Percentiles rank a stretch among this genome's conserved stretches.
Conservation (phyloP, 2,888 invertebrate genomes). For the Tholera decimalis region DNA sequence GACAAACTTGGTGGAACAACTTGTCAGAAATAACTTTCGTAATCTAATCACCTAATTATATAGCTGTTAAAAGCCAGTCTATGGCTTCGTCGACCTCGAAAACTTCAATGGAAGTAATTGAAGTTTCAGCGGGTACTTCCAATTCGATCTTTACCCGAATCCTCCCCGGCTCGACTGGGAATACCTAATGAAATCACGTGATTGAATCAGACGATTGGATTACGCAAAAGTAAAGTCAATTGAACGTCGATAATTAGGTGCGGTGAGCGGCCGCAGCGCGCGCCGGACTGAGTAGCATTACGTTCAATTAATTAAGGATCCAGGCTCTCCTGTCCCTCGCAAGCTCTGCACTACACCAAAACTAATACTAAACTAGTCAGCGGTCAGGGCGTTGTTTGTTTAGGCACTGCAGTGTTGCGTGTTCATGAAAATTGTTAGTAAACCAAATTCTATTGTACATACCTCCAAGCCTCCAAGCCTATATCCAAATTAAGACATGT, state of each 20-base stretch:
- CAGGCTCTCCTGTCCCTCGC: constrained; percentile 17
- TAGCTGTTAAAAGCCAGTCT: constrained; percentile 2
- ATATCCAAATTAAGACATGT: too few relatives aligned
- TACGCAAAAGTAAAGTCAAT: constrained; percentile 61
- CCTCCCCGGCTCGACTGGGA: constrained; percentile 16
- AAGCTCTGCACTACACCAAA: constrained; percentile 7
- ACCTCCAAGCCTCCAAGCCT: too few relatives aligned
- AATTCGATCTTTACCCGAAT: constrained; percentile 10
- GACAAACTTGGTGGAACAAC: constrained; percentile 15
- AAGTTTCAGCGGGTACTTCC: constrained; percentile 11
- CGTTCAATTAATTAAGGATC: constrained; percentile 42
- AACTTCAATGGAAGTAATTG: constrained; percentile 22
- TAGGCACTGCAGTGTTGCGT: neutral
- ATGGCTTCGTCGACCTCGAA: neutral
- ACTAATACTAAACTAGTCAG: constrained; percentile 11
- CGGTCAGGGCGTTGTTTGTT: neutral
- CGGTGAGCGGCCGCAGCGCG: constrained; percentile 36
- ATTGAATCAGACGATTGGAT: constrained; percentile 54
- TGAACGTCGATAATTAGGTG: constrained; percentile 59
- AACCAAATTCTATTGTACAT: neutral
- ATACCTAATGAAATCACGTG: constrained; percentile 44
- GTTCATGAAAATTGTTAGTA: neutral
- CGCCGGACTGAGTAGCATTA: constrained; percentile 27
- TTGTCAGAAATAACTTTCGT: constrained; percentile 8
- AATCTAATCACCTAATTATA: constrained; percentile 18